phyloP scores from a whole-genome alignment of 2,888 invertebrate genomes.

The Gymnocheta viridis region DNA sequence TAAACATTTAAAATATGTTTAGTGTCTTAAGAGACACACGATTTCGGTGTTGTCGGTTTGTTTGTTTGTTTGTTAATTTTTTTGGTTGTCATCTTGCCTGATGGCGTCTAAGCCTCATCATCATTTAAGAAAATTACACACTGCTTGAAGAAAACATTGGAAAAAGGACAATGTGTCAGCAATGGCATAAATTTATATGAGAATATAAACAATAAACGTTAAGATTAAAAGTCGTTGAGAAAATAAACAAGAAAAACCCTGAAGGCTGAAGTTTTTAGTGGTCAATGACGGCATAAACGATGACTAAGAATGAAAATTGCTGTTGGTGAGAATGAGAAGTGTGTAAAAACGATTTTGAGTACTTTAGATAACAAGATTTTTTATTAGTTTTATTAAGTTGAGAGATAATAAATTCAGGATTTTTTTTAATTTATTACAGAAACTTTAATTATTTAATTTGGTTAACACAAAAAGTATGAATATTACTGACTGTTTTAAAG shows the following conservation, averaged over 20 bases:
- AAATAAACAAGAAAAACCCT: background rate
- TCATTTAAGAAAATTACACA: background rate
- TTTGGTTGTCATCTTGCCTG: background rate
- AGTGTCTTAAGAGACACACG: slow-evolving; percentile 15
- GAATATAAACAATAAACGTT: slow-evolving; percentile 19
- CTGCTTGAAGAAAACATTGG: background rate
- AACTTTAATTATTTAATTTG: background rate
- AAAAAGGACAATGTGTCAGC: slow-evolving; percentile 10
- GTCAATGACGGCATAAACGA: background rate
- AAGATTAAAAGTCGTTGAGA: slow-evolving; percentile 27
- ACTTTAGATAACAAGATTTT: slow-evolving; percentile 2
- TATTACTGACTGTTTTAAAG: no score
- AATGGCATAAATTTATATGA: background rate
- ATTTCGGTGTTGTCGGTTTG: slow-evolving; percentile 18
- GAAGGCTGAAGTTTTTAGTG: background rate
- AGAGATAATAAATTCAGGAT: background rate
- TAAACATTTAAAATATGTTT: slow-evolving; percentile 53
- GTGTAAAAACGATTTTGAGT: background rate
- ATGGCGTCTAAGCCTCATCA: slow-evolving; percentile 1
- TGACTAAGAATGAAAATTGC: background rate
- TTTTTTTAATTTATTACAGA: background rate
- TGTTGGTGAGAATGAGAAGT: background rate
- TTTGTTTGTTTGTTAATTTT: background rate
- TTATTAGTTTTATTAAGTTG: background rate
- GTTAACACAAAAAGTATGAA: background rate